These are phyloP conservation scores for Muricea muricata DNA, from an alignment of 92 coral and sea anemone species.

Conservation along the genomic window DNA sequence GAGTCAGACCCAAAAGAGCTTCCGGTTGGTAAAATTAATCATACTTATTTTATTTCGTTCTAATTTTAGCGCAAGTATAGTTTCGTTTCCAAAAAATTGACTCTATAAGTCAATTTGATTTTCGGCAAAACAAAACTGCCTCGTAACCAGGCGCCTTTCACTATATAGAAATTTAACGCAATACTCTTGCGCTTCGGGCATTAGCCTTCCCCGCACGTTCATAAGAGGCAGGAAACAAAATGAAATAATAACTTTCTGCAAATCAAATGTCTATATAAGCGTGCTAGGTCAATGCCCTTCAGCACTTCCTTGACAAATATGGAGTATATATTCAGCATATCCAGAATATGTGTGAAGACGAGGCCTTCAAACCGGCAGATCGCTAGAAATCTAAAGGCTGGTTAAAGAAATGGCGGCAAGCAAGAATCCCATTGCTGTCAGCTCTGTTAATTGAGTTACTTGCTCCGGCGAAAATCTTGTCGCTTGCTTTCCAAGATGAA, in stretches of 20 bases:
- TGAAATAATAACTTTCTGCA: too few relatives aligned
- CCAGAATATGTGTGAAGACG: constrained; percentile 69
- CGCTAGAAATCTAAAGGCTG: constrained; percentile 73
- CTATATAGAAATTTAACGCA: too few relatives aligned
- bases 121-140: neutral
- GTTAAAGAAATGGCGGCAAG: constrained; percentile 53
- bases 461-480: constrained; percentile 68
- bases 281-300: constrained; percentile 73
- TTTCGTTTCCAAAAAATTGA: constrained; percentile 12
- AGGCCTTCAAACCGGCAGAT: constrained; percentile 69
- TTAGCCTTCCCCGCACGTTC: too few relatives aligned
- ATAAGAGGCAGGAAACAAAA: too few relatives aligned
- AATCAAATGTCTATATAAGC: too few relatives aligned
- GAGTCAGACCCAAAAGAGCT: constrained; percentile 75
- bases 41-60: neutral
- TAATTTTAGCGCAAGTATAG: constrained; percentile 5
- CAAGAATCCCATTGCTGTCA: constrained; percentile 39
- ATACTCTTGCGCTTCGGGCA: too few relatives aligned
- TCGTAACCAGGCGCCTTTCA: neutral
- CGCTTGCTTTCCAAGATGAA: constrained; percentile 70
- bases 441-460: constrained; percentile 50
- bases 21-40: constrained; percentile 49
- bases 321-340: constrained; percentile 75
- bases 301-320: constrained; percentile 68
- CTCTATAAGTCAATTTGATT: neutral